phyloP scores from a whole-genome alignment of 2,113 vertebrate genomes.

The Gymnogyps californianus region DNA sequence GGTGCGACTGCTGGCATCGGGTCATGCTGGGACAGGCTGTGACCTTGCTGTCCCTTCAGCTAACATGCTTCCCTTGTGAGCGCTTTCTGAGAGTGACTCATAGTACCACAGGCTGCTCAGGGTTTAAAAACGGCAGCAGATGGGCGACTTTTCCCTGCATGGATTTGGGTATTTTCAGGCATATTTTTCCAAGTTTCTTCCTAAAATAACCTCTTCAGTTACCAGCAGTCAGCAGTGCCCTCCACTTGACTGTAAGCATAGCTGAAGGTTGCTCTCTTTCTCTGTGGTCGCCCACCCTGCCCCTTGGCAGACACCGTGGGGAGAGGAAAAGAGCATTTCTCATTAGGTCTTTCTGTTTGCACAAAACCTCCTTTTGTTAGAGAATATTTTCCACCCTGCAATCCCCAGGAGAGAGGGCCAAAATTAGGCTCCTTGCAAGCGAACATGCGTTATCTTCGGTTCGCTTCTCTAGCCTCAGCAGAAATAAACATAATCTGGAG shows the following conservation, averaged over 20 bases:
- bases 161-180: conserved; percentile 62
- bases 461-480: background rate
- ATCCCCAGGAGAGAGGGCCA: conserved; percentile 15
- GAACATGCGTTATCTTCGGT: conserved; percentile 2
- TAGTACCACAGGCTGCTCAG: conserved; percentile 52
- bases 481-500: background rate
- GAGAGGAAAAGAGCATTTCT: conserved; percentile 14
- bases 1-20: background rate
- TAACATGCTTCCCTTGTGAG: conserved; percentile 7
- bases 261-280: conserved; percentile 47
- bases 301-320: conserved; percentile 49
- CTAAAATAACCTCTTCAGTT: conserved; percentile 71
- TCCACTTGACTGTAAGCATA: conserved; percentile 29
- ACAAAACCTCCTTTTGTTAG: conserved; percentile 67
- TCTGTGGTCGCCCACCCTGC: conserved; percentile 67
- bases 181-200: conserved; percentile 72
- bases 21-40: conserved; percentile 46
- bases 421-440: conserved; percentile 24
- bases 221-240: conserved; percentile 75
- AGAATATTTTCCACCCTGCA: conserved; percentile 57
- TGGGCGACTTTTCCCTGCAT: conserved; percentile 28
- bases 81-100: conserved; percentile 68
- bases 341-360: conserved; percentile 48
- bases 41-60: conserved; percentile 48
- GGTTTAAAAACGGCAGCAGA: conserved; percentile 68